Evolutionary conservation across 2,797 vertebrate species (phyloP).

Genomic region (Halcyon leucocephala): DNA sequence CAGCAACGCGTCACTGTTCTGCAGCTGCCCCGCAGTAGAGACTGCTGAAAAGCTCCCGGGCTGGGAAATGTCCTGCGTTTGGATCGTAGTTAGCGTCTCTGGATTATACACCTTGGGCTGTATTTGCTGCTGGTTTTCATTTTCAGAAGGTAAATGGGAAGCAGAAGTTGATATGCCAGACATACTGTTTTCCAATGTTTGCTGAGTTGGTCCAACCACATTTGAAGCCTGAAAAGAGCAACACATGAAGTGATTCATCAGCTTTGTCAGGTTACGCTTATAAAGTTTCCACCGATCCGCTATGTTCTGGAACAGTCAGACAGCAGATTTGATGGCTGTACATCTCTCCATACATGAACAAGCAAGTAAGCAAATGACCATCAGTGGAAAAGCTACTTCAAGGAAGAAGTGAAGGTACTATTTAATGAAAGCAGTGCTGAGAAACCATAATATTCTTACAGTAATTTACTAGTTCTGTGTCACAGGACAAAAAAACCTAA

Average conservation of each 20-base stretch:
- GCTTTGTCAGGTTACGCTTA: neutral
- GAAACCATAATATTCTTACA: neutral
- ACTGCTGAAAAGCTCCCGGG: slow-evolving; percentile 83
- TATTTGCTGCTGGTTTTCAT: slow-evolving; percentile 84
- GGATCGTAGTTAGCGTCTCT: slow-evolving; percentile 88
- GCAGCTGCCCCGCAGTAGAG: slow-evolving; percentile 79
- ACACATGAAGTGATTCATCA: neutral
- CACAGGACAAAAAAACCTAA: neutral
- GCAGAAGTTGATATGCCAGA: slow-evolving; percentile 83
- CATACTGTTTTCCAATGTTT: slow-evolving; percentile 83
- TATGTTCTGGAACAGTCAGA: neutral
- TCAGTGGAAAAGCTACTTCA: neutral
- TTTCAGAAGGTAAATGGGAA: slow-evolving; percentile 85
- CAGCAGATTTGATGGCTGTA: fast-evolving
- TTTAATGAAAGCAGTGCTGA: neutral
- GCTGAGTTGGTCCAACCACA: slow-evolving; percentile 85
- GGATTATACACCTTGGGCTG: slow-evolving; percentile 84
- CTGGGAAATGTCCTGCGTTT: slow-evolving; percentile 90
- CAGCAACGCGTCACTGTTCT: slow-evolving; percentile 86
- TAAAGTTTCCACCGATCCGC: neutral
- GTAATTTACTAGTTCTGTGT: neutral
- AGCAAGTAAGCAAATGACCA: neutral
- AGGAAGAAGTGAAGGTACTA: neutral
- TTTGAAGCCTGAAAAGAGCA: slow-evolving; percentile 80
- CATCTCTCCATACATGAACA: neutral